Conservation (phyloP, 2,113 vertebrate genomes). For the Melanocharis versteri region DNA sequence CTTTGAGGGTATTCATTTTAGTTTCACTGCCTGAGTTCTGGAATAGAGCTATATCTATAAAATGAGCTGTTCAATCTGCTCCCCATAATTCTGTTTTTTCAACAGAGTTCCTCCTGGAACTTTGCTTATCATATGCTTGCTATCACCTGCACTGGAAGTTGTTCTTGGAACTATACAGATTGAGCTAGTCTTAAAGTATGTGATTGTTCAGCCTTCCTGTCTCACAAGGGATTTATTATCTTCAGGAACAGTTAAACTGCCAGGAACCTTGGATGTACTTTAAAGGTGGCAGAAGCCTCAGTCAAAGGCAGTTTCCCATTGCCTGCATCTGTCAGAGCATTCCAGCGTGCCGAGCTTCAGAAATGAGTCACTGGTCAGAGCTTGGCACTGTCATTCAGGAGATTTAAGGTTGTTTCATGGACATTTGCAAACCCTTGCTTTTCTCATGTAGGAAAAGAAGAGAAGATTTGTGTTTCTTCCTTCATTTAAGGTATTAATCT, state of each 20-base stretch:
- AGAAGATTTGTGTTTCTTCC: neutral
- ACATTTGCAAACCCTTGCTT: neutral
- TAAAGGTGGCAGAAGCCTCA: neutral
- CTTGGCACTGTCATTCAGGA: neutral
- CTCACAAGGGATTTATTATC: neutral
- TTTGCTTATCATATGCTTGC: neutral
- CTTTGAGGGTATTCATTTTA: neutral
- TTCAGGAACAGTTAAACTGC: neutral
- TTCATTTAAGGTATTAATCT: neutral
- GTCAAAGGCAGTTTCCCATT: neutral
- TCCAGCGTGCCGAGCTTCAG: neutral
- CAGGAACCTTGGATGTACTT: neutral
- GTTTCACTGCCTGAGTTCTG: slow-evolving; percentile 4
- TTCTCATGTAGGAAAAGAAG: neutral
- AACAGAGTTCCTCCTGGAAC: neutral
- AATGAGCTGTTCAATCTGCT: neutral
- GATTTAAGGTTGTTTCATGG: neutral
- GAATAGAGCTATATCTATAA: neutral
- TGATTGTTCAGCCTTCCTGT: neutral
- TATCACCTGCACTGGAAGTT: neutral
- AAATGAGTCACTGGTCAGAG: neutral
- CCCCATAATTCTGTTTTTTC: neutral
- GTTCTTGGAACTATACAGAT: neutral
- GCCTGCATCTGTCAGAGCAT: neutral
- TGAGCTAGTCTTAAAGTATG: neutral